A percentile compares a stretch with the other conserved stretches of the same genome.
Evolutionary conservation across 2,113 vertebrate genomes (phyloP).

Genomic region (Pterocles burchelli): DNA sequence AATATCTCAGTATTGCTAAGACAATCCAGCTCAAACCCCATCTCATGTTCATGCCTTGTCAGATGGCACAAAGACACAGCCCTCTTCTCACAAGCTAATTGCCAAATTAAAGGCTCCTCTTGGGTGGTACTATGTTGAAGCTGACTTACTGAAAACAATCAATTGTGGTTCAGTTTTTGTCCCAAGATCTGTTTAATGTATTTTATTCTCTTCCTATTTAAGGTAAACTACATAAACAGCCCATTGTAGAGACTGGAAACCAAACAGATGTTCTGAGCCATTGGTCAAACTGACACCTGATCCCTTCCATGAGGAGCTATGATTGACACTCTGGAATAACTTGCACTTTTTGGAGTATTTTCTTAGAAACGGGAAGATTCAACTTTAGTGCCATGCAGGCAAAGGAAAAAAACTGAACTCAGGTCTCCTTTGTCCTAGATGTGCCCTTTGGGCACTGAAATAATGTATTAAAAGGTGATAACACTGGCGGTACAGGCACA

Average conservation of each 20-base stretch:
- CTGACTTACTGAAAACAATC: background rate
- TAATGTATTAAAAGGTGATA: background rate
- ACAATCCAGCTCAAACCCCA: background rate
- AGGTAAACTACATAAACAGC: background rate
- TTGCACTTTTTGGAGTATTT: background rate
- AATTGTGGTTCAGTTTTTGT: background rate
- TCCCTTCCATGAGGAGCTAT: background rate
- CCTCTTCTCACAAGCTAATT: background rate
- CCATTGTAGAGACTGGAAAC: background rate
- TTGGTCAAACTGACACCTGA: background rate
- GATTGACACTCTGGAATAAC: background rate
- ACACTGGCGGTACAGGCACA: fast-evolving
- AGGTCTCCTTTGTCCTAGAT: background rate
- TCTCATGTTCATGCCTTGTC: fast-evolving
- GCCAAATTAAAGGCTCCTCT: background rate
- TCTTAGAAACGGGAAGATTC: background rate
- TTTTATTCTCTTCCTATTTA: background rate
- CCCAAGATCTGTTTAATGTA: background rate
- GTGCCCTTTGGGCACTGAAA: background rate
- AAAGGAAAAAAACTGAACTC: background rate
- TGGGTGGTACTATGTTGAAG: background rate
- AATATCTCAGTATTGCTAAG: background rate
- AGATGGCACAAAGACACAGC: background rate
- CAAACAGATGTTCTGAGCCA: background rate
- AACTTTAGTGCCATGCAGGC: background rate